Base-by-base conservation (phyloP, 2,888 invertebrate species). In the Baccha elongata region DNA sequence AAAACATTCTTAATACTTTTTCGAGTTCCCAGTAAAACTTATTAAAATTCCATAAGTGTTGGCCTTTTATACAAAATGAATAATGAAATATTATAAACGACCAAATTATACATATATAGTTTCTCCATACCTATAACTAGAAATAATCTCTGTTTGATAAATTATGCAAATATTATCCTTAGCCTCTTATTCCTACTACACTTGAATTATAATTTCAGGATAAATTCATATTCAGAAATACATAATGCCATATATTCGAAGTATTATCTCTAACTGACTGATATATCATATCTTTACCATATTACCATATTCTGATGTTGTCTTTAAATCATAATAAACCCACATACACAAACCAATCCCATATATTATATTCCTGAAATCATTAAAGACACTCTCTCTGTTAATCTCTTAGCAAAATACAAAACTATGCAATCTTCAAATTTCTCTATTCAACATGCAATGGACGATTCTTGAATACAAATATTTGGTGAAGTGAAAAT, bases 211-310 rank as follows among this genome's bases (percentile, higher is more conserved):
- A 64, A 35, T 40, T 35, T 35, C 23, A 32, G 32, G 46, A 35
- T 64, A 46, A 69, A 64, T 53, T 46, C 40, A n/a, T 55, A 42
- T 15, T 62, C 68, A 50, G 44, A 26, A 40, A 44, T 68, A 50
- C 13, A 62, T 67, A 60, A 68, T 74, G 69, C 44, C 69, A 64
- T 11, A 26, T 19, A 23, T 42, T 53, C n/a, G n/a, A n/a, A n/a
- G n/a, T n/a, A n/a, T 64, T 69, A 64, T 74, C 80, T 74, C 58
- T n/a, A n/a, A 48, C 73, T 72, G 78, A 72, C 50, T 73, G 53
- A 73, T 79, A 60, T 48, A 73, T 35, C 58, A 48, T 44, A 58
- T 50, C 29, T 58, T 32, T 11, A 23, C 17, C 19, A 3, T 55
- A n/a, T 17, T 52, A 48, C 32, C 21, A 15, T n/a, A 23, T 3